Evolutionary conservation across 30 jellyfish, hydroid and myxozoan species (phyloP).

Genomic region (Pelagia noctiluca): DNA sequence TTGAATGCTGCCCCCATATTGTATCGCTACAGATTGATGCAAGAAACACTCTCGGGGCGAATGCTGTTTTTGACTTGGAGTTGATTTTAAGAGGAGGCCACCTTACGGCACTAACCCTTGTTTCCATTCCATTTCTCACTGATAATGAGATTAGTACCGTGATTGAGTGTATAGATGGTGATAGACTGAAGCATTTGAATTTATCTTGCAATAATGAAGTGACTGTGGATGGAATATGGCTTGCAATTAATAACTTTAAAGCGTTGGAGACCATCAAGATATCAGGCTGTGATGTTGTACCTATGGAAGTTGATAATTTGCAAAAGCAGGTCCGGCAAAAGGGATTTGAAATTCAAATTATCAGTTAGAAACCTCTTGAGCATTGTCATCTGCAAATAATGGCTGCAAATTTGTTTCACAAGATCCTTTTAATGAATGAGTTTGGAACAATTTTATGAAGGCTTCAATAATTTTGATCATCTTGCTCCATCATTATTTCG

Average conservation of each 20-base stretch:
- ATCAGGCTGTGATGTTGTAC: constrained; percentile 50
- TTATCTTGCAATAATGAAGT: constrained; percentile 50
- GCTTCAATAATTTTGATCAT: no score
- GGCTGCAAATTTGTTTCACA: no score
- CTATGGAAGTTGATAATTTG: constrained; percentile 20
- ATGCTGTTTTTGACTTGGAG: constrained; percentile 36
- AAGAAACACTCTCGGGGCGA: constrained; percentile 8
- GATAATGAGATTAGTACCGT: constrained; percentile 31
- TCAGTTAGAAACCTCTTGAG: no score
- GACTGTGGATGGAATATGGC: constrained; percentile 57
- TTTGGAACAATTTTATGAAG: no score
- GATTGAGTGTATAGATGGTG: constrained; percentile 14
- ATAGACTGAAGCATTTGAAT: constrained; percentile 9
- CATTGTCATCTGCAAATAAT: no score
- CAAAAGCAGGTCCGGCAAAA: neutral
- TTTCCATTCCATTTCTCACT: constrained; percentile 31
- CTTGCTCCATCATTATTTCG: no score
- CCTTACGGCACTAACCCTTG: constrained; percentile 13
- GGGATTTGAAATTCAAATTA: constrained; percentile 38
- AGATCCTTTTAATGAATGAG: no score
- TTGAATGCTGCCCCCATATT: constrained; percentile 43
- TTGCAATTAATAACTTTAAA: constrained; percentile 35
- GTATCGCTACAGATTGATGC: constrained; percentile 44
- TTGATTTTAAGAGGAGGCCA: constrained; percentile 41
- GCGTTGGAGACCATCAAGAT: constrained; percentile 27